A percentile compares a stretch with the other conserved stretches of the same genome.
These are phyloP conservation scores for Samia ricini DNA, from an alignment of 1,140 invertebrate genomes.

Conservation along the genomic window DNA sequence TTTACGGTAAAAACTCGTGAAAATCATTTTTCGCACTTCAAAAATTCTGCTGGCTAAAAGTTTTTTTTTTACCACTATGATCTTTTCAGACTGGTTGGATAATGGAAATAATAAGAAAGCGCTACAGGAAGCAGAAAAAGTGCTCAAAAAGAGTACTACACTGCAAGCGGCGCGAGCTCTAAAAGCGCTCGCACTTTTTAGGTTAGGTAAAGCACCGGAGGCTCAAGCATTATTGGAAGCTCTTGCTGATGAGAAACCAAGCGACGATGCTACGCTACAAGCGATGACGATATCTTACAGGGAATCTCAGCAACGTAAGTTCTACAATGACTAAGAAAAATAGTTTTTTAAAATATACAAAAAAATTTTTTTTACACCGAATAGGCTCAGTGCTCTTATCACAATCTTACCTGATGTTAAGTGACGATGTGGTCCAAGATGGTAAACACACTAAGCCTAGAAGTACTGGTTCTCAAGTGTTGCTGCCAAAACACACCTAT, in stretches of 20 bases:
- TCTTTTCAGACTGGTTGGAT: conserved; percentile 93
- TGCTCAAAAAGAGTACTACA: conserved; percentile 94
- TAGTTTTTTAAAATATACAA: conserved; percentile 7
- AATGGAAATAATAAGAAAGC: conserved; percentile 98
- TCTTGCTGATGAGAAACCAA: conserved; percentile 89
- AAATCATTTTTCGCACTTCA: neutral
- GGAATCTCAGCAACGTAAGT: conserved; percentile 91
- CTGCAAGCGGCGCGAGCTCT: conserved; percentile 94
- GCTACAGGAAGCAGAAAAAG: conserved; percentile 97
- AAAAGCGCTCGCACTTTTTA: conserved; percentile 92
- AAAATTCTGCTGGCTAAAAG: neutral
- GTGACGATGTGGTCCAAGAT: too few species aligned
- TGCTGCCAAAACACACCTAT: too few species aligned
- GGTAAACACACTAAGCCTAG: too few species aligned
- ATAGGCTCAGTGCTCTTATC: too few species aligned
- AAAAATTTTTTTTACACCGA: too few species aligned
- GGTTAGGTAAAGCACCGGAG: conserved; percentile 90
- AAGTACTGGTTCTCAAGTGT: too few species aligned
- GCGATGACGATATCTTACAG: conserved; percentile 97
- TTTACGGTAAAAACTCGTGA: conserved; percentile 86
- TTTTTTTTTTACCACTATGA: neutral
- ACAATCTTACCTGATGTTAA: too few species aligned
- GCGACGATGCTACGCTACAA: conserved; percentile 95
- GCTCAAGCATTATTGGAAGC: conserved; percentile 85
- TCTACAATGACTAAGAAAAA: neutral